A percentile compares a stretch with the other conserved stretches of the same genome.
Evolutionary conservation across 2,888 invertebrate species (phyloP).

Genomic region (Eupithecia insigniata): DNA sequence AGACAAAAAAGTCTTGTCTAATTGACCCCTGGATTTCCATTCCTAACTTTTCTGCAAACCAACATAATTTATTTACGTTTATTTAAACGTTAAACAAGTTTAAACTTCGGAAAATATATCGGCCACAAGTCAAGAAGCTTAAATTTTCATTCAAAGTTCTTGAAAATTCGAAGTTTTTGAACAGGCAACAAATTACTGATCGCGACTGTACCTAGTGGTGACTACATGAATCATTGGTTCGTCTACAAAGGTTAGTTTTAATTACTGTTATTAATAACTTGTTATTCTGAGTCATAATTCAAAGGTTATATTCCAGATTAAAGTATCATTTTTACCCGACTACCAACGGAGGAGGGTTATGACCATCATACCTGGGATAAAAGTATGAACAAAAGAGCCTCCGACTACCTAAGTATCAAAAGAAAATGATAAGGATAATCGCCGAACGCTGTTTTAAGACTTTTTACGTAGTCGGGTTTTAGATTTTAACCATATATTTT

Average conservation of each 20-base stretch:
- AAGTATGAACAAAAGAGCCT: too few relatives aligned
- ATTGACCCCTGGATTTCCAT: neutral
- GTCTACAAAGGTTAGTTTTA: neutral
- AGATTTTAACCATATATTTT: too few relatives aligned
- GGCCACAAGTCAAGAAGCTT: neutral
- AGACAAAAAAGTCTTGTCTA: neutral
- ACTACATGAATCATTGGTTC: neutral
- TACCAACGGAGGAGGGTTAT: too few relatives aligned
- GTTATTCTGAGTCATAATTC: neutral
- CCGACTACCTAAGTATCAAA: too few relatives aligned
- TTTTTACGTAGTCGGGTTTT: too few relatives aligned
- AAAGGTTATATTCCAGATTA: neutral
- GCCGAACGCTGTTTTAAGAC: too few relatives aligned
- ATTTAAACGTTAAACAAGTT: neutral
- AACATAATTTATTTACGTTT: constrained; percentile 1
- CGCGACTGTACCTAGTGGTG: neutral
- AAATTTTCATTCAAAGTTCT: neutral
- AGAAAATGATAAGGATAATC: too few relatives aligned
- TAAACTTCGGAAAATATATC: neutral
- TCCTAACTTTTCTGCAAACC: neutral
- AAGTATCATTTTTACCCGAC: neutral
- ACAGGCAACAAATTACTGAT: neutral
- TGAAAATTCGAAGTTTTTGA: neutral
- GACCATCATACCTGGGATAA: too few relatives aligned
- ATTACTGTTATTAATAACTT: neutral